Conservation (phyloP, 2,888 invertebrate species). For the Drosophila neonasuta region DNA sequence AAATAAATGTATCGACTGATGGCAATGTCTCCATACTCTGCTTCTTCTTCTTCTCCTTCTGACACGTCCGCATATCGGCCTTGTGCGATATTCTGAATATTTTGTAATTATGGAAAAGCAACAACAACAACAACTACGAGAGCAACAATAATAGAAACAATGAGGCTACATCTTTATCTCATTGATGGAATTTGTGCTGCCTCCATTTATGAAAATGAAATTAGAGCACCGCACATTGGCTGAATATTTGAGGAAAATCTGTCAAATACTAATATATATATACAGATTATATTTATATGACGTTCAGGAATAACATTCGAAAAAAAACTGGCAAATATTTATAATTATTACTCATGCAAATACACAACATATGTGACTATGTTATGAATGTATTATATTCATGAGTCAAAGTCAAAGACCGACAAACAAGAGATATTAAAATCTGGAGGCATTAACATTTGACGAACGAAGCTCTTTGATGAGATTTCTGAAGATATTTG, state of each 20-base stretch:
- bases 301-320: background rate
- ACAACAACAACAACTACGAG: conserved; percentile 25
- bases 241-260: conserved; percentile 39
- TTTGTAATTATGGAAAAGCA: conserved; percentile 70
- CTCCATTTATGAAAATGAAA: conserved; percentile 45
- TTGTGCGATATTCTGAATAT: conserved; percentile 70
- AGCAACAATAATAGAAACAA: conserved; percentile 31
- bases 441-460: background rate
- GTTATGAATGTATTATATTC: background rate
- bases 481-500: background rate
- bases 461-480: background rate
- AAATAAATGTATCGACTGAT: conserved; percentile 33
- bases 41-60: conserved; percentile 15
- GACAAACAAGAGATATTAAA: background rate
- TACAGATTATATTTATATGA: conserved; percentile 24
- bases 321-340: conserved; percentile 19
- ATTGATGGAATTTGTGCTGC: conserved; percentile 46
- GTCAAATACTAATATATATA: conserved; percentile 32
- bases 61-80: conserved; percentile 60
- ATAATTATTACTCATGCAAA: conserved; percentile 55
- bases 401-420: conserved; percentile 39
- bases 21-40: conserved; percentile 27
- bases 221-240: conserved; percentile 38
- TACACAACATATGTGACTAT: conserved; percentile 6
- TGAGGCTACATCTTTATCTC: conserved; percentile 61